Base-by-base conservation (phyloP, 2,888 invertebrate species). In the Erpobdella octoculata region DNA sequence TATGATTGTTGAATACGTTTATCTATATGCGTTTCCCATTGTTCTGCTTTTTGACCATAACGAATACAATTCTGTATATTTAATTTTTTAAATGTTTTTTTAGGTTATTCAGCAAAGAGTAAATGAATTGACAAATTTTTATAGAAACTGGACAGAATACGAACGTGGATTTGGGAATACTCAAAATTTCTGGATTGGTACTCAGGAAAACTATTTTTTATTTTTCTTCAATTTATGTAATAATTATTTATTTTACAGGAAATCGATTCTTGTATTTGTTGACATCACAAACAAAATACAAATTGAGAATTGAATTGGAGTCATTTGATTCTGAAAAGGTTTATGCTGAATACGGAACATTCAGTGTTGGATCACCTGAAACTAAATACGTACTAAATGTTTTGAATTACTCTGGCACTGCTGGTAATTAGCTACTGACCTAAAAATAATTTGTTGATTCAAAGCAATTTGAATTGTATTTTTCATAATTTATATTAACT, bases 131-230 rank as follows among this genome's bases (percentile, higher is more conserved):
- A 33, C 25, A 35, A 62, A 62, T 33, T 62, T 62, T 35, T 62
- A 62, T 18, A 21, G 62, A 4, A 62, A 62, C 15, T 62, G 62
- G 62, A 62, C 62, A n/a, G 62, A 62, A 1, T 62, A 62, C 33
- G 62, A 62, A 62, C 31, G 33, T 9, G 62, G 62, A 5, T 62
- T 62, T 35, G 62, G 62, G 12, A 33, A 28, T 1, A 33, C 31
- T 28, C 31, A 12, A 2, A 33, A 62, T 5, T 62, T 62, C 35
- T 62, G 62, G 62, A 62, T 62, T 18, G 62, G 62, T 62, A 62
- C n/a, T n/a, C n/a, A n/a, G n/a, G n/a, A 41, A 15, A 15, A n/a
- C 46, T 15, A 15, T 9, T 64, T 36, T 25, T 18, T 12, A 9
- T 35, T 0, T 15, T 18, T n/a, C 4, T 15, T 0, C 1, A 21